Percentiles rank a stretch among this genome's conserved stretches.
These are phyloP conservation scores for Cyanoderma ruficeps DNA, from an alignment of 2,113 vertebrate genomes.

Conservation along the genomic window DNA sequence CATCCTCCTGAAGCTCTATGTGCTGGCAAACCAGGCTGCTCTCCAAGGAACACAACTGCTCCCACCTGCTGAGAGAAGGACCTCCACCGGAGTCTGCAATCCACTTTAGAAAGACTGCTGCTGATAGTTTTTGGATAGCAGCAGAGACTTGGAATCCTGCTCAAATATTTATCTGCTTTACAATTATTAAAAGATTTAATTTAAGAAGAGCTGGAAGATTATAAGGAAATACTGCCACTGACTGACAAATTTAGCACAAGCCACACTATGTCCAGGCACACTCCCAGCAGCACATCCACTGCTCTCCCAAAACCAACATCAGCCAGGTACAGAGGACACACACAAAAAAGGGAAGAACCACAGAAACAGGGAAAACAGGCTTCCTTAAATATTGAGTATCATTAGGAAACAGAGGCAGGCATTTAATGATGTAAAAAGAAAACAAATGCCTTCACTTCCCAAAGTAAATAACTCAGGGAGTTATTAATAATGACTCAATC, in stretches of 20 bases:
- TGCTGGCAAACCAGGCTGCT: neutral
- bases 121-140: neutral
- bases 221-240: neutral
- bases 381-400: neutral
- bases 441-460: neutral
- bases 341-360: neutral
- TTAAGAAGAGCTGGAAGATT: neutral
- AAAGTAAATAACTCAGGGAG: neutral
- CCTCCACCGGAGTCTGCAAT: neutral
- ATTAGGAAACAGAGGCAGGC: neutral
- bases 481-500: neutral
- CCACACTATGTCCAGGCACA: neutral
- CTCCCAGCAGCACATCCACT: neutral
- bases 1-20: accelerated
- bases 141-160: neutral
- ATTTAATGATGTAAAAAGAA: neutral
- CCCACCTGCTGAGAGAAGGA: neutral
- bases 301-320: neutral
- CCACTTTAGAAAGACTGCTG: neutral
- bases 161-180: neutral
- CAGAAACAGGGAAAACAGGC: neutral
- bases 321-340: neutral
- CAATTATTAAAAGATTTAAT: neutral
- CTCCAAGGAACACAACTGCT: neutral
- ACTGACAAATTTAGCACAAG: neutral